Evolutionary conservation across 1,140 invertebrate species (phyloP), one percentile per base, ranked within the genome.

Genomic region (Drosophila littoralis): DNA sequence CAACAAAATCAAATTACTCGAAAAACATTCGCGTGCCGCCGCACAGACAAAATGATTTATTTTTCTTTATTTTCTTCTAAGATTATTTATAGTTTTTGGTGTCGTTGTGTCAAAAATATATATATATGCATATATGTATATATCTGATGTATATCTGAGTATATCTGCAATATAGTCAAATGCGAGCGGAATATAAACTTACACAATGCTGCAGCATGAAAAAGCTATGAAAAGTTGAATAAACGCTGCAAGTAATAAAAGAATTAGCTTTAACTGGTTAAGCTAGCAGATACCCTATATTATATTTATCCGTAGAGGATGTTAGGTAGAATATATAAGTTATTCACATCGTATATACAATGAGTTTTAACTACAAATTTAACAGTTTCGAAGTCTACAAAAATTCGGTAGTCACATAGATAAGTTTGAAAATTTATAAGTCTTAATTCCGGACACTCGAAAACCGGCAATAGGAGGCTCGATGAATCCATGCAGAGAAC

Each of bases 11-110:
- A 59, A 63, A 72, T 28, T 65, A 42, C 45, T 42, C 42, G 38
- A 32, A 71, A 66, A 74, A 73, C 66, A 85, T 88, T 88, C 84
- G 83, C 84, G 79, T 88, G 83, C 83, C 77, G 50, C 45, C 40
- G 32, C 46, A 40, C 65, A 78, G 79, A 72, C 69, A 77, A 70
- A 78, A 28, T 88, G 84, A 89, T 89, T 89, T 88, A 88, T 88
- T 88, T 88, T 40, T 55, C 38, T 10, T 60, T 9, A 33, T 50
- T 36, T 12, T 45, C 17, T 13, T 45, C 42, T 36, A 15, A 7
- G 15, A 2, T 22, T 66, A 51, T 51, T 79, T 63, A 12, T 67
- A 61, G 57, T 72, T 58, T 81, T 54, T 73, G 33, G 54, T 67
- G 77, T 77, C 77, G 65, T 59, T 67, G 65, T 79, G 80, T 82